Base-by-base conservation (phyloP, 2,113 vertebrate species). In the Colinus virginianus region DNA sequence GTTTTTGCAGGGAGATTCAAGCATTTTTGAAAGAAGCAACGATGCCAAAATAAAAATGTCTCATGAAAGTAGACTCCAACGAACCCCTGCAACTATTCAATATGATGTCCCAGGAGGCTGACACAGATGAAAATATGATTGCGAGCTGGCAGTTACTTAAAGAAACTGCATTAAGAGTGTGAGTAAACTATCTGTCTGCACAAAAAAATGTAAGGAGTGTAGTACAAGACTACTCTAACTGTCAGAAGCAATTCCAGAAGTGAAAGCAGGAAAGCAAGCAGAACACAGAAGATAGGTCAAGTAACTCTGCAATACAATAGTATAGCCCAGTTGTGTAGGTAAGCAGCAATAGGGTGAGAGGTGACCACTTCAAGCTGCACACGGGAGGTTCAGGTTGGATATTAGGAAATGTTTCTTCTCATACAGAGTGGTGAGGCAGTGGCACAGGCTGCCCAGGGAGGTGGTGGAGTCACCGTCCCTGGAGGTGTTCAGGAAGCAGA, bases 261-360 rank as follows among this genome's bases (percentile, higher is more conserved):
- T 22, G 84, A 74, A 61, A 55, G 42, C 11, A 86, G 59, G 42
- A 28, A 90, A 92, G 43, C 28, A 38, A 59, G 32, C 42, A 81
- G 61, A 66, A 66, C 18, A 63, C 38, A 86, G 51, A 75, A 68
- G 34, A 19, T 90, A 49, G 12, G 38, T 84, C 40, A 16, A 40
- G 15, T 78, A 88, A 58, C 84, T 14, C 74, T 22, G 28, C 59
- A 63, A 19, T 87, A 26, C 32, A 36, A 4, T 55, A 78, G 7
- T 2, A 2, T 66, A 68, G 58, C 22, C n/a, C 2, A 0, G 13
- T 84, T 1, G 0, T 78, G 34, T 48, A 58, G 53, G 17, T 25
- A 30, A 53, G 14, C 26, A 53, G 51, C 51, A 53, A 28, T 28
- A 28, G 51, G 26, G 26, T 6, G 51, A 53, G 26, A 53, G 26